These are phyloP conservation scores for Ambastaia sidthimunki DNA, from an alignment of 2,797 vertebrate species.

Conservation along the genomic window DNA sequence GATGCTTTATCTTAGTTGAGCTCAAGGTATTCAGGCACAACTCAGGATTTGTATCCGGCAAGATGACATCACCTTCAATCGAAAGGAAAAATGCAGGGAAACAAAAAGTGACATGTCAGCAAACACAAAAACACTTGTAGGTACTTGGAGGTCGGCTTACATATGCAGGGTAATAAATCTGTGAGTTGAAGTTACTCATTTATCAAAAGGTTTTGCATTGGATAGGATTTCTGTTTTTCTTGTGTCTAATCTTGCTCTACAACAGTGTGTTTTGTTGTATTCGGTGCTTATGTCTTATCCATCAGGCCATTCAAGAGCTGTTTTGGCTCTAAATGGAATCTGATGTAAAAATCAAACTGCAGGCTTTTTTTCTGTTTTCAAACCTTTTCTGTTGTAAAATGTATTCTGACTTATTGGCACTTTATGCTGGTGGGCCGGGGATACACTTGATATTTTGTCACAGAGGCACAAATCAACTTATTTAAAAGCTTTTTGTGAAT, in stretches of 20 bases:
- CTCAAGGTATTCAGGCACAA: constrained; percentile 11
- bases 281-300: not conserved
- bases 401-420: not conserved
- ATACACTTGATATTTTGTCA: constrained; percentile 26
- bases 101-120: constrained; percentile 22
- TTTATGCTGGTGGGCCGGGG: not conserved
- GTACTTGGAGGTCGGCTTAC: not conserved
- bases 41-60: constrained; percentile 2
- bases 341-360: constrained; percentile 12
- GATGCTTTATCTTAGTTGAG: not conserved
- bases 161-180: constrained; percentile 11
- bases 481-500: constrained; percentile 64
- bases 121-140: not conserved
- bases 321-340: constrained; percentile 6
- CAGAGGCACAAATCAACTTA: constrained; percentile 39
- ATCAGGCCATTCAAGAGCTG: not conserved
- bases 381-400: not conserved
- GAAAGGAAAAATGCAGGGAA: constrained; percentile 25
- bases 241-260: constrained; percentile 49
- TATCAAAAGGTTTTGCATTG: constrained; percentile 27
- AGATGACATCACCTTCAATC: constrained; percentile 15
- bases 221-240: constrained; percentile 36
- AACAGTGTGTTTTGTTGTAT: constrained; percentile 54
- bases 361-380: not conserved
- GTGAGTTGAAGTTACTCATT: not conserved